phyloP scores from a whole-genome alignment of 2,888 invertebrate genomes.

The Drosophila buzzatii region DNA sequence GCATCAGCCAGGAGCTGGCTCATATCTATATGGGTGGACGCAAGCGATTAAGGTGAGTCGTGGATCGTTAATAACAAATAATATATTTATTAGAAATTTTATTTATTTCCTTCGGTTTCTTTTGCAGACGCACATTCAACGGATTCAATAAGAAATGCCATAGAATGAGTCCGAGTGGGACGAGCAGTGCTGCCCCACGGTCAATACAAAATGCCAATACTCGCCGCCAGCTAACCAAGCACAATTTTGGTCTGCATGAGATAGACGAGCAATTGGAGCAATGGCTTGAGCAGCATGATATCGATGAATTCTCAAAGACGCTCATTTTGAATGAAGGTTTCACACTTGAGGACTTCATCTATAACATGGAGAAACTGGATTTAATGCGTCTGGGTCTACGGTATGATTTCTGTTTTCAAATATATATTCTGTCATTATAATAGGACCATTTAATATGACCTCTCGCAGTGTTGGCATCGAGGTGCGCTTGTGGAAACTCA shows the following conservation, averaged over 20 bases:
- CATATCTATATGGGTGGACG: constrained; percentile 80
- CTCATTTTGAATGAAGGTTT: constrained; percentile 91
- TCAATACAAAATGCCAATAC: constrained; percentile 43
- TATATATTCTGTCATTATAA: neutral
- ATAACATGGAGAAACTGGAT: constrained; percentile 93
- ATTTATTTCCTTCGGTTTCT: constrained; percentile 13
- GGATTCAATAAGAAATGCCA: constrained; percentile 71
- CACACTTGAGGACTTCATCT: constrained; percentile 91
- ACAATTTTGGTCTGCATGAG: constrained; percentile 78
- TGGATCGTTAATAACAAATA: neutral
- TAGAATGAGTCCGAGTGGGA: constrained; percentile 62
- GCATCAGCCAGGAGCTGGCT: constrained; percentile 80
- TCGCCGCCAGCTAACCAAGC: constrained; percentile 67
- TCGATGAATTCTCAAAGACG: constrained; percentile 89
- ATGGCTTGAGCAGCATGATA: constrained; percentile 90
- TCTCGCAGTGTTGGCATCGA: constrained; percentile 88
- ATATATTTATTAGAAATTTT: neutral
- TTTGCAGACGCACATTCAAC: constrained; percentile 63
- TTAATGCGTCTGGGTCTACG: constrained; percentile 91
- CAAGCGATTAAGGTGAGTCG: constrained; percentile 65
- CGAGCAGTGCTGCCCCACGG: constrained; percentile 36
- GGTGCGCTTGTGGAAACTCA: constrained; percentile 93
- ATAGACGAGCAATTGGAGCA: constrained; percentile 88
- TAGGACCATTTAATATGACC: neutral
- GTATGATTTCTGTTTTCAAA: constrained; percentile 86